phyloP scores from a whole-genome alignment of 1,140 invertebrate species.

The Hycleus cichorii region DNA sequence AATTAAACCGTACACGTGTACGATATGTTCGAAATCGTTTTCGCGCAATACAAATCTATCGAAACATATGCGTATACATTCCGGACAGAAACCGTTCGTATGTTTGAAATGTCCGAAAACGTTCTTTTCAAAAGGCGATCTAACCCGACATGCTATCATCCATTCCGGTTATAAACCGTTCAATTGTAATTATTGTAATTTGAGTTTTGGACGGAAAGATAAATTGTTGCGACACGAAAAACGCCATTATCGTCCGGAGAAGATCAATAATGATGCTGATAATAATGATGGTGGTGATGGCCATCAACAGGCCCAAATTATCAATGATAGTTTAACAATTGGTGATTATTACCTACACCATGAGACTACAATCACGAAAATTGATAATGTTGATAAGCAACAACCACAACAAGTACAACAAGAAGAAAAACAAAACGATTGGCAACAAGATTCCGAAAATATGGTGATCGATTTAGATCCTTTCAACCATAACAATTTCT shows the following conservation, averaged over 20 bases:
- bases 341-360: background rate
- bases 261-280: constrained; percentile 24
- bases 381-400: background rate
- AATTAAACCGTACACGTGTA: constrained; percentile 57
- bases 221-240: constrained; percentile 54
- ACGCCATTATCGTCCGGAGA: constrained; percentile 42
- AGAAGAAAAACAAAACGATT: constrained; percentile 19
- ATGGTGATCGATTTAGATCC: constrained; percentile 53
- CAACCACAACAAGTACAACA: constrained; percentile 2
- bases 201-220: constrained; percentile 57
- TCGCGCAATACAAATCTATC: constrained; percentile 74
- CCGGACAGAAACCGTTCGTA: constrained; percentile 60
- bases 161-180: constrained; percentile 66
- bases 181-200: constrained; percentile 57
- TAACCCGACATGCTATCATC: constrained; percentile 60
- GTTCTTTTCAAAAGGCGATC: constrained; percentile 61
- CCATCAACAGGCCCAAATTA: background rate
- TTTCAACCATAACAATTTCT: constrained; percentile 40
- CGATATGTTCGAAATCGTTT: constrained; percentile 60
- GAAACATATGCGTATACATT: constrained; percentile 72
- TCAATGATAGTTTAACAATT: background rate
- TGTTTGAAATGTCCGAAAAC: constrained; percentile 66
- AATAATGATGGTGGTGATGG: constrained; percentile 10
- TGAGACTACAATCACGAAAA: background rate
- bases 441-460: constrained; percentile 38